Base-by-base conservation (phyloP, 2,888 invertebrate genomes). In the Scaptomyza flava region DNA sequence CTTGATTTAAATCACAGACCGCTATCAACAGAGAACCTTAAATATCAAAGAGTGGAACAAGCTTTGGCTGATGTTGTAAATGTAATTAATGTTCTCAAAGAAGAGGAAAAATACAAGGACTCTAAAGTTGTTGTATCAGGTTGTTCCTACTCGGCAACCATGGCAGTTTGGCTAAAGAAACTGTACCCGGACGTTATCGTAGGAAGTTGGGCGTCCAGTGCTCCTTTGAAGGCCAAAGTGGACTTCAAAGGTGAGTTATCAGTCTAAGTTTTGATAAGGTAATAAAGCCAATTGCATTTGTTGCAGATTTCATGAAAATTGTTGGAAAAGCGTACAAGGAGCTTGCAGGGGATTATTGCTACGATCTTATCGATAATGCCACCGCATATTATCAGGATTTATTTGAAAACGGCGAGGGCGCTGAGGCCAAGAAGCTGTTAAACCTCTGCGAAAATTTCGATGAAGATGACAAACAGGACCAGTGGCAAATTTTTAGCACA, bases 71-170 rank as follows among this genome's bases (percentile, higher is more conserved):
- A 95, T 85, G 91, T 95, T 0, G 94, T 94, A 0, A 92, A 93
- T 81, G 94, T 94, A 75, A 94, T 95, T 50, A 79, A 90, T 3
- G 89, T 92, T 1, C 78, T 87, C 0, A 89, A 81, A 14, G 3
- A 43, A 3, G 75, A 81, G 36, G 71, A 78, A 2, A 71, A 72
- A 31, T 82, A 92, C 3, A 71, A 76, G 57, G 72, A 92, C 46
- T 91, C 92, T 2, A 90, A 88, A 41, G 90, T 86, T 0, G 82
- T 95, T 31, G 89, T 94, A 43, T 93, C 94, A 64, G 95, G 95
- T 3, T 94, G 94, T 1, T 94, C 95, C 0, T 95, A 95, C 74
- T 93, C 94, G 0, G 95, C 93, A 0, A 94, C 93, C 63, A 94
- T 95, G 94, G 94, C 93, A n/a, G 89, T 93, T 41, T 94, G 94